Evolutionary conservation across 2,113 vertebrate species (phyloP).

Genomic region (Prinia subflava): DNA sequence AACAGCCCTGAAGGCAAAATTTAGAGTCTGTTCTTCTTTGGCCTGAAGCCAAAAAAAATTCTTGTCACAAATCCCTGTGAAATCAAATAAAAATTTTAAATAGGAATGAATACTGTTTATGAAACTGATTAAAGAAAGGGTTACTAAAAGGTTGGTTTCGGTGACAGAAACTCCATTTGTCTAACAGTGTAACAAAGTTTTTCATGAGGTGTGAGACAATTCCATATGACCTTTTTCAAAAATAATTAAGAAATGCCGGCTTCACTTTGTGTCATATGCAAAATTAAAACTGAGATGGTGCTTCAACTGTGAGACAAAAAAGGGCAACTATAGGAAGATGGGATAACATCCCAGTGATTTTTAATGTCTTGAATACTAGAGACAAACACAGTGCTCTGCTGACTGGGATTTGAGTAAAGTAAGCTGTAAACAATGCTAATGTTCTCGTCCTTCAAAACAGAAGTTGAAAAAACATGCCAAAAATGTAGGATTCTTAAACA

Average conservation of each 20-base stretch:
- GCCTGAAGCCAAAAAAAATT: neutral
- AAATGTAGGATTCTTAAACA: neutral
- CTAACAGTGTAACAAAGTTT: neutral
- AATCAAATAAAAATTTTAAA: neutral
- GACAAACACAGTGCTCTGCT: neutral
- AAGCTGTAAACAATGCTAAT: neutral
- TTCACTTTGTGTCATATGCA: neutral
- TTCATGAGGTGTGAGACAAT: neutral
- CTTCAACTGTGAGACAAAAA: neutral
- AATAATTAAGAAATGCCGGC: neutral
- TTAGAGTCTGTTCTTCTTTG: neutral
- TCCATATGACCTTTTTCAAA: neutral
- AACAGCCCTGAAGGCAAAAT: neutral
- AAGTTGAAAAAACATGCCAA: rapidly evolving
- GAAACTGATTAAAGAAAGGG: neutral
- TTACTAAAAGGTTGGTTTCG: neutral
- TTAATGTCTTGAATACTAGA: neutral
- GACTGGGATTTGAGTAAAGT: neutral
- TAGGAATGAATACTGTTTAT: neutral
- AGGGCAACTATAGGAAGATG: neutral
- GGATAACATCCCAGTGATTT: neutral
- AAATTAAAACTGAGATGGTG: neutral
- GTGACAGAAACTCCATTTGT: neutral
- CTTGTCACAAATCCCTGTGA: neutral
- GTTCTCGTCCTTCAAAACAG: neutral